Evolutionary conservation across 2,888 invertebrate genomes (phyloP), one percentile per base, ranked within the genome.

Genomic region (Salticus scenicus): DNA sequence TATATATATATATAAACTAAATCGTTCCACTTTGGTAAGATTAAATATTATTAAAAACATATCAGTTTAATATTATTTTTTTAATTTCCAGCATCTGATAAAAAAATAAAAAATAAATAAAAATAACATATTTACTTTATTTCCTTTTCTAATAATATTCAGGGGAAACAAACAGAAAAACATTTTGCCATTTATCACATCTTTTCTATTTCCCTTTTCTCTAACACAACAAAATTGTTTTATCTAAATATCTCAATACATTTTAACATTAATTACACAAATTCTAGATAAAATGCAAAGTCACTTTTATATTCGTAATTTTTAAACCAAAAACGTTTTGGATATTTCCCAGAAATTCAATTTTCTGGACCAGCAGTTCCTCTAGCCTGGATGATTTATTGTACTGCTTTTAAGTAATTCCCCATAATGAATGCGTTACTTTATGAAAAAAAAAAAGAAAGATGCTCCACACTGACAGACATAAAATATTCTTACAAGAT

Each of bases 271-370:
- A 57, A 57, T 57, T 57, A 57, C 24, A 24, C 20, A 57, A 57
- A 57, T 57, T 47, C 24, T 57, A 57, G 57, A 57, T 24, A 24
- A 4, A 7, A 24, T 57, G 24, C 57, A 57, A 57, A 57, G 57
- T 57, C 57, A 24, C 47, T 57, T 57, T 57, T 24, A 24, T 24
- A 57, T 57, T 47, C 2, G 42, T 17, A 47, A 57, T 57, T 57
- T 57, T 57, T 57, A 57, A 57, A 57, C 57, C 24, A n/a, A 24
- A 57, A 57, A 17, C 24, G 24, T 2, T 57, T 57, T 57, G 57
- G 57, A 57, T 5, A 57, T 57, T 57, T 57, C 57, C 57, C 57
- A 57, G 57, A 57, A 57, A 57, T 57, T 57, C 57, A 57, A 57
- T 57, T 57, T 57, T 57, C 57, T 57, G 57, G 57, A 57, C 57